Evolutionary conservation across 2,113 vertebrate species (phyloP).

Genomic region (Poicephalus meyeri): DNA sequence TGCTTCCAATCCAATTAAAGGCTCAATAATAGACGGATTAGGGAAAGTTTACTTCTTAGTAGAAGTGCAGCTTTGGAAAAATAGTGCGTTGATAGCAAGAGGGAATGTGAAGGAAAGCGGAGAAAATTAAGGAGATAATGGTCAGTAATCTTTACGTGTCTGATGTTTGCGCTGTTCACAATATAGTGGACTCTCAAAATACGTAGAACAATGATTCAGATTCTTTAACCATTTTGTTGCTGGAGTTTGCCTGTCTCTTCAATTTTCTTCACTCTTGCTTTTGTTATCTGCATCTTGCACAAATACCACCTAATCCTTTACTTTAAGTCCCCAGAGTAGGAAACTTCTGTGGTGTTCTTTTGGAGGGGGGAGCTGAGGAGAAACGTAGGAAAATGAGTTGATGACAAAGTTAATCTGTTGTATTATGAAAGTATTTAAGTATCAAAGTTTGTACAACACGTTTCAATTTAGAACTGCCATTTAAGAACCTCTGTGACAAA

Average conservation of each 20-base stretch:
- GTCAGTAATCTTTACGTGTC: constrained; percentile 90
- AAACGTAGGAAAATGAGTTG: constrained; percentile 32
- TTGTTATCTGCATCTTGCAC: constrained; percentile 80
- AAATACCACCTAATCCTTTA: constrained; percentile 79
- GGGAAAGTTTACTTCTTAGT: constrained; percentile 94
- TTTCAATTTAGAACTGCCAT: not conserved
- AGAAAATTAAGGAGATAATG: constrained; percentile 93
- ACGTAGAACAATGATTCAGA: constrained; percentile 75
- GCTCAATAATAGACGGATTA: constrained; percentile 98
- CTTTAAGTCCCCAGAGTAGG: constrained; percentile 65
- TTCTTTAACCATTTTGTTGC: constrained; percentile 85
- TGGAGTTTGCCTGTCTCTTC: constrained; percentile 85
- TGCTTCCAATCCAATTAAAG: constrained; percentile 96
- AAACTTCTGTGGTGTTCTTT: constrained; percentile 64
- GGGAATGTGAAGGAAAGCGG: constrained; percentile 88
- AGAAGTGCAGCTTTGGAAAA: constrained; percentile 84
- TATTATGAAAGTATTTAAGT: constrained; percentile 41
- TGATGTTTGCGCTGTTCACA: constrained; percentile 87
- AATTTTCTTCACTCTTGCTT: constrained; percentile 87
- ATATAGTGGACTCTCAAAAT: constrained; percentile 78
- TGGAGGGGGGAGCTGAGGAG: constrained; percentile 39
- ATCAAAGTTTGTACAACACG: not conserved
- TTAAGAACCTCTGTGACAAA: not conserved
- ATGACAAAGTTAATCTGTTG: constrained; percentile 70
- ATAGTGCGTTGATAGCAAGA: constrained; percentile 83